Base-by-base conservation (phyloP, 2,797 vertebrate genomes). In the Tapera naevia region DNA sequence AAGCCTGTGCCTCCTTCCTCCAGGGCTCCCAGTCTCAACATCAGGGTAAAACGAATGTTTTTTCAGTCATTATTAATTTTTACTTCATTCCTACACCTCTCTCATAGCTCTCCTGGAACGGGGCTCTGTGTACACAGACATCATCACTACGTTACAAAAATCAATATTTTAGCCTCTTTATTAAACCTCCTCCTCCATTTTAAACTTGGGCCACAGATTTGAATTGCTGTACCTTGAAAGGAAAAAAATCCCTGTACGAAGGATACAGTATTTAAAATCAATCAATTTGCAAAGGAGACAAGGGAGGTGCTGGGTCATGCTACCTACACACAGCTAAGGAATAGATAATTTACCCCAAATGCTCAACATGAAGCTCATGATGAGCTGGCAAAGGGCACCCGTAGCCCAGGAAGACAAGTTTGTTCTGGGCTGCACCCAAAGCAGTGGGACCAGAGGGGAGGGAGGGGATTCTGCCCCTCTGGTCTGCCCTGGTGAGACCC, bases 1-100 rank as follows among this genome's bases (percentile, higher is more conserved):
- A 41, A 66, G 46, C 4, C 24, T 35, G 1, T 1, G 15, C 39
- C 30, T 57, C 54, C 84, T 73, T 79, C 60, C 23, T 53, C 65
- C 61, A 43, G 35, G 50, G 58, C 41, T 70, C 50, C 57, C 45
- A 28, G 61, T 41, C 91, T 75, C 80, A 84, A 35, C 70, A 33
- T 71, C 17, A 4, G 10, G n/a, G 21, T 18, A 69, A 92, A 95
- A 86, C 54, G 25, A 65, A 56, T 41, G 82, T 48, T n/a, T 1
- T n/a, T 74, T 88, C 82, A 90, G 23, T 54, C 27, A 6, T 65
- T 80, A 75, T 66, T 91, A 7, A 80, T 87, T 94, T 72, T 75
- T 27, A 37, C 80, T 94, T 92, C 81, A 41, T 32, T 64, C 93
- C 87, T 74, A 58, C 57, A 54, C 54, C 82, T 85, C 88, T 80